Percentiles rank a stretch among this genome's conserved stretches.
phyloP scores from a whole-genome alignment of 2,888 invertebrate species.

The Agrochola circellaris region DNA sequence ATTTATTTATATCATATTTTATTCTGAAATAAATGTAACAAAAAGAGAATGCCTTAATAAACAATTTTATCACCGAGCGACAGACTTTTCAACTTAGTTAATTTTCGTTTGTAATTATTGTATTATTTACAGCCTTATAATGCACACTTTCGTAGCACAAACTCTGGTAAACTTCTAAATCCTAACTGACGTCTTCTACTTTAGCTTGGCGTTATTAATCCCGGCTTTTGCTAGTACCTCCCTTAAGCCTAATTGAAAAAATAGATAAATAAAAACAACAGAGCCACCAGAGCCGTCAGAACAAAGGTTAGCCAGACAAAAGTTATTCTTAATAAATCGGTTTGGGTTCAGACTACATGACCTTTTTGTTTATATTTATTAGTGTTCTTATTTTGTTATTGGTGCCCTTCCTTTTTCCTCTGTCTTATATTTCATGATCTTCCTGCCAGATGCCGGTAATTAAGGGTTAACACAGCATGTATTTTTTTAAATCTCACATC shows the following conservation, averaged over 20 bases:
- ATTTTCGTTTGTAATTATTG: slow-evolving; percentile 4
- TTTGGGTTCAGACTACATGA: not conserved
- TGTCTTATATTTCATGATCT: not conserved
- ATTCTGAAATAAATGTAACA: not conserved
- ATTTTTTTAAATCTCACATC: not conserved
- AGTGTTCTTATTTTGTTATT: slow-evolving; percentile 5
- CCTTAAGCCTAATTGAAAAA: slow-evolving; percentile 28
- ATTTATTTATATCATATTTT: not conserved
- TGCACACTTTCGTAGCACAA: not conserved
- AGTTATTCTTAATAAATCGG: slow-evolving; percentile 2
- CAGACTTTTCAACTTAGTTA: not conserved
- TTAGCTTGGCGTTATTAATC: slow-evolving; percentile 18
- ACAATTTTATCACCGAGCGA: slow-evolving; percentile 2
- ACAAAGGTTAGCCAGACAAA: not conserved
- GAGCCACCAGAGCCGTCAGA: no score
- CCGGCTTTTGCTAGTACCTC: not conserved
- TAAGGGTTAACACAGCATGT: not conserved
- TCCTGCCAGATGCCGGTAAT: not conserved
- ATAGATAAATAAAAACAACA: slow-evolving; percentile 13
- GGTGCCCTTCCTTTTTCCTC: not conserved
- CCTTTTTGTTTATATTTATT: not conserved
- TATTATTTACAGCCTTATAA: not conserved
- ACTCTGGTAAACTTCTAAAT: slow-evolving; percentile 14
- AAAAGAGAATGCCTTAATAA: not conserved
- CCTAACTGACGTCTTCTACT: slow-evolving; percentile 21